Evolutionary conservation across 2,888 invertebrate species (phyloP), one percentile per base, ranked within the genome.

Genomic region (Uropetala carovei): DNA sequence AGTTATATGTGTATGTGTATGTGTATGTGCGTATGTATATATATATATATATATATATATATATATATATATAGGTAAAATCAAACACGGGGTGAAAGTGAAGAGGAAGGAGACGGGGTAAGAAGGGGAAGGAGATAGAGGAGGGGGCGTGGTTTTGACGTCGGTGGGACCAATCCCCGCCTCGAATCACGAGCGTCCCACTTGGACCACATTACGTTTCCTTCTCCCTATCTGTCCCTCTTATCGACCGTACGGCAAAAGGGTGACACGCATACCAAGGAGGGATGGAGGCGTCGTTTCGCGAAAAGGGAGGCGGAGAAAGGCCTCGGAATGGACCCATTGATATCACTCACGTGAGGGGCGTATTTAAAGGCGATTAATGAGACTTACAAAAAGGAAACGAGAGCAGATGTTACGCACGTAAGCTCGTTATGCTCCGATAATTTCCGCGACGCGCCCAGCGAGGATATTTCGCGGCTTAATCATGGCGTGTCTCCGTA

Each of bases 101-200:
- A 43, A 5, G 43, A 43, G 43, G 43, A 43, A 5, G 92, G 83
- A 75, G 68, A 75, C 91, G 92, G 83, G 92, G 91, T 81, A 68
- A 59, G 92, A 59, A 56, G 75, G 92, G 22, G 83, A 92, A 60
- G 57, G 75, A 84, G 64, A 57, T 22, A 60, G 86, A 91, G 68
- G 89, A 68, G 75, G 89, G 83, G 92, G 92, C 91, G 86, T n/a
- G 22, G 82, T 81, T 57, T 9, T 75, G 58, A 93, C 22, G 30
- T 89, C 64, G 68, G 68, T 8, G 4, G 75, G 75, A n/a, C 75
- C 75, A 75, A 75, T 75, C 75, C 75, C 75, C 22, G 27, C 75
- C 75, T 75, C 75, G 75, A 75, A 75, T 75, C 75, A 75, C 75
- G 75, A 27, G 27, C 75, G 75, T 75, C 75, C 75, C 75, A 75